Evolutionary conservation across 2,797 vertebrate genomes (phyloP), one percentile per base, ranked within the genome.

Genomic region (Melopsittacus undulatus): DNA sequence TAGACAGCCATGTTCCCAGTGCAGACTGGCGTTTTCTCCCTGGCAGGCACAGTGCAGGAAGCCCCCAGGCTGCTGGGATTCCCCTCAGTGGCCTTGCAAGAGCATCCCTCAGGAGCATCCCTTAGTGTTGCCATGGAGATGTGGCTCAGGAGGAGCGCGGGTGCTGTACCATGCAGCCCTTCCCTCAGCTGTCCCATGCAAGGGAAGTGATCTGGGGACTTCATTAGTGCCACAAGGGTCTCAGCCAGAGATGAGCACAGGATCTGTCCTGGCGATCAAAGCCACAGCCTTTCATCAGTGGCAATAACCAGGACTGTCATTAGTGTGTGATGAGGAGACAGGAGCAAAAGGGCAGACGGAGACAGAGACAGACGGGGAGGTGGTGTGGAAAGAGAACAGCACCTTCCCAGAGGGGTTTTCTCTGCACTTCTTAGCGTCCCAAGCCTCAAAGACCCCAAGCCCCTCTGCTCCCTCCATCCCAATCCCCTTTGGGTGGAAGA

Each of bases 51-150:
- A 17, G 23, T 59, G 57, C 57, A 59, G 34, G 57, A 36, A 59
- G 57, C 23, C 57, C 23, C 42, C 45, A 49, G 73, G 84, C 70
- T 88, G 76, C 72, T 70, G 83, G 77, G 85, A 83, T 91, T 93
- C 92, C 89, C 80, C 74, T 90, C 2, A 1, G 36, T 46, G 49
- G 70, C 34, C 77, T 62, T 34, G 11, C 29, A 32, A 13, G 75
- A 51, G 36, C 19, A 76, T 43, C 90, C 48, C 30, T 19, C 61
- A 85, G 49, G 46, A 86, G 48, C 78, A 89, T 90, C 89, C 67
- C 24, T 4, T 57, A 13, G 61, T 15, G 62, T 95, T 95, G 87
- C 95, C 96, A 94, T 95, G 93, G 97, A 86, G 89, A 96, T 17
- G 21, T 12, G 23, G 59, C 30, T 91, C 86, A 63, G 82, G 75